These are phyloP conservation scores for Otolemur garnettii DNA, from an alignment of 2,113 vertebrate species.

Conservation along the genomic window DNA sequence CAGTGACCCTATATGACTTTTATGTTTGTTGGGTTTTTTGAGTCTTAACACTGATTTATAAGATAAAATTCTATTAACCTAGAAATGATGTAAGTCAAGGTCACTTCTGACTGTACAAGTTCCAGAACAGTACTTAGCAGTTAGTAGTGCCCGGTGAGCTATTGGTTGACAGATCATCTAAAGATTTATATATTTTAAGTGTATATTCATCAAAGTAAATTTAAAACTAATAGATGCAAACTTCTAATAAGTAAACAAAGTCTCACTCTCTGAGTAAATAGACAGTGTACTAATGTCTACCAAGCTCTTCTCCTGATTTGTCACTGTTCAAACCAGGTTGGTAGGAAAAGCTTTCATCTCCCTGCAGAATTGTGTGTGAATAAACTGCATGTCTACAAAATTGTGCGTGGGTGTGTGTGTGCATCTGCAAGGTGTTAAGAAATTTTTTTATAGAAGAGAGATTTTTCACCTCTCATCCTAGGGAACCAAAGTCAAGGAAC, in stretches of 20 bases:
- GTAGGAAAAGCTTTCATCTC: constrained; percentile 55
- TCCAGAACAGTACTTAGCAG: background rate
- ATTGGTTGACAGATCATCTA: background rate
- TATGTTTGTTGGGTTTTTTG: background rate
- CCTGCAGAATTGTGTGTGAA: constrained; percentile 43
- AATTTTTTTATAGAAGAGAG: constrained; percentile 67
- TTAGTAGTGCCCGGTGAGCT: background rate
- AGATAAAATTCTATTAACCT: background rate
- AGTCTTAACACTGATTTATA: background rate
- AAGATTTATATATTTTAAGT: background rate
- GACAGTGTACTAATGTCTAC: background rate
- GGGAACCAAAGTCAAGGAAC: background rate
- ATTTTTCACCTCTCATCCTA: constrained; percentile 18
- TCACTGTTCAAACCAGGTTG: background rate
- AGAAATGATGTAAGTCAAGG: background rate
- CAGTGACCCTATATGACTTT: background rate
- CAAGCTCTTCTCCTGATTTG: background rate
- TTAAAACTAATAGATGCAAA: background rate
- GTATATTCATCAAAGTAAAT: background rate
- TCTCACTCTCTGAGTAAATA: background rate
- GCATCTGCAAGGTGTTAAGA: constrained; percentile 48
- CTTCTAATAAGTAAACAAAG: background rate
- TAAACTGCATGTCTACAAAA: constrained; percentile 36
- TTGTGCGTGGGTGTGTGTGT: constrained; percentile 24
- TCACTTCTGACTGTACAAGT: background rate